phyloP scores from a whole-genome alignment of 2,888 invertebrate species.

The Thymelicus acteon region DNA sequence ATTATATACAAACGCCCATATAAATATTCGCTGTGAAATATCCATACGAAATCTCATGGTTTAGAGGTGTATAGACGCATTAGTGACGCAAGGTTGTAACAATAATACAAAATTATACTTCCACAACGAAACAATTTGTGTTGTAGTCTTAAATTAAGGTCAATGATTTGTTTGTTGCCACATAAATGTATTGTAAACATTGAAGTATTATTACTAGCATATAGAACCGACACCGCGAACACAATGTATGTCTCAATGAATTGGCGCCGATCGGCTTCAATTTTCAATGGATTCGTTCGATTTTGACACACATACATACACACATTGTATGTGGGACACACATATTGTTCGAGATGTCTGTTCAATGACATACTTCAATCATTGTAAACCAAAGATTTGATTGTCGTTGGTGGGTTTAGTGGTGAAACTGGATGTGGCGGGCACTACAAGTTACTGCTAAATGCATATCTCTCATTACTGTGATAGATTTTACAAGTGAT shows the following conservation, averaged over 20 bases:
- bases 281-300: too few species aligned
- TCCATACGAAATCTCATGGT: too few species aligned
- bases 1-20: not conserved
- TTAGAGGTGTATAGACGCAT: too few species aligned
- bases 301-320: too few species aligned
- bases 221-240: too few species aligned
- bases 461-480: conserved; percentile 32
- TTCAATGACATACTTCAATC: too few species aligned
- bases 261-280: too few species aligned
- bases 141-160: conserved; percentile 2
- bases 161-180: conserved; percentile 49
- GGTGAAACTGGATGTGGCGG: not conserved
- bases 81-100: too few species aligned
- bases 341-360: too few species aligned
- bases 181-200: conserved; percentile 50
- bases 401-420: conserved; percentile 50
- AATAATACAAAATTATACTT: not conserved
- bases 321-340: too few species aligned
- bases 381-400: conserved; percentile 67
- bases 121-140: conserved; percentile 1
- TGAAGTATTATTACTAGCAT: too few species aligned
- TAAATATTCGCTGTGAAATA: not conserved
- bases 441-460: conserved; percentile 25
- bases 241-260: too few species aligned
- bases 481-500: conserved; percentile 28